Evolutionary conservation across 2,797 vertebrate species (phyloP).

Genomic region (Pyrrhura leucotis): DNA sequence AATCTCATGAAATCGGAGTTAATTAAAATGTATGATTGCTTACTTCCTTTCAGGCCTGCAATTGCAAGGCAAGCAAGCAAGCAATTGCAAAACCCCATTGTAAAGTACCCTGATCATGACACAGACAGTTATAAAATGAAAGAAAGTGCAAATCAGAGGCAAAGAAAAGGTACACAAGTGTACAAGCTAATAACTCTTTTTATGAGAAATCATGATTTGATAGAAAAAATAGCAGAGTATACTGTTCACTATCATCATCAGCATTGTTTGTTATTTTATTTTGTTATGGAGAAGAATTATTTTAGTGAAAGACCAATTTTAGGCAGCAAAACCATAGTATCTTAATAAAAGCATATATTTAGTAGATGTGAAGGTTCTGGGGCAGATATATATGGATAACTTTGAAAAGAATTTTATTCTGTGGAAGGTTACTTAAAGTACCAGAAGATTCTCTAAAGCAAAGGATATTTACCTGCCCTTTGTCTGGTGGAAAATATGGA

Average conservation of each 20-base stretch:
- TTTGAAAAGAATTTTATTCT: background rate
- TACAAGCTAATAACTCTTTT: background rate
- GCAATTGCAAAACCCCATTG: background rate
- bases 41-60: constrained; percentile 7
- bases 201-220: background rate
- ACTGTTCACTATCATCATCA: background rate
- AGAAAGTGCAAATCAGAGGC: background rate
- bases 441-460: background rate
- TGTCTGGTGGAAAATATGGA: background rate
- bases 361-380: background rate
- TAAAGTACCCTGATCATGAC: background rate
- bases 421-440: background rate
- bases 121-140: background rate
- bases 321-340: background rate
- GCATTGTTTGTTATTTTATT: background rate
- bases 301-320: background rate
- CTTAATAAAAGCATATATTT: background rate
- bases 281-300: background rate
- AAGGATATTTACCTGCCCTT: background rate
- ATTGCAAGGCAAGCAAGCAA: background rate
- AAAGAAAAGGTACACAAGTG: background rate
- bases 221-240: background rate
- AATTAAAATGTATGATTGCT: constrained; percentile 44
- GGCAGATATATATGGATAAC: background rate
- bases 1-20: constrained; percentile 36